Base-by-base conservation (phyloP, 1,140 invertebrate genomes). In the Brachionus sp. region DNA sequence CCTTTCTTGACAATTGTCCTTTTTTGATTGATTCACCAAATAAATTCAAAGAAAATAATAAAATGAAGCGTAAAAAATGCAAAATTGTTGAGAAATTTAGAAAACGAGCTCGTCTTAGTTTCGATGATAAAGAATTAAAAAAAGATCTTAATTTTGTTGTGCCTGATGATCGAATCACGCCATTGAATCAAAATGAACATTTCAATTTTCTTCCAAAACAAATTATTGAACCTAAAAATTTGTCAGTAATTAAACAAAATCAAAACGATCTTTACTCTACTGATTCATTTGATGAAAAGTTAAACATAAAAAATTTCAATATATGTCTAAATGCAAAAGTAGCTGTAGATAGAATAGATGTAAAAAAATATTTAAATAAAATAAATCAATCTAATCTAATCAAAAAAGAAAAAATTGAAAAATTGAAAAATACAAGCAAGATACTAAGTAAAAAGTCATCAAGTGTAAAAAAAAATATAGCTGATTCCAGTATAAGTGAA, bases 111-210 rank as follows among this genome's bases (percentile, higher is more conserved):
- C 16, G 37, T 42, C 37, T 19, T n/a, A 70, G 25, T 33, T 19
- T 3, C 3, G 9, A n/a, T 6, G 3, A 70, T 39, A 39, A 70
- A 70, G 66, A 70, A 19, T 9, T 23, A 19, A 37, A 39, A 70
- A 42, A 70, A 70, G 66, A 70, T 19, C 16, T 70, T 1, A 70
- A 70, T 19, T 70, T 70, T 70, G 2, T 70, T n/a, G 66, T 70
- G 19, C 66, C 66, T 5, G 66, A 70, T 33, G 35, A 70, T 70
- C 10, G 19, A 70, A 39, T 70, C n/a, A 37, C 9, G n/a, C 6
- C 7, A 16, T 44, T 70, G n/a, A 39, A 16, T 10, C 2, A 70
- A 39, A 70, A 70, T 33, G 66, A 70, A 39, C 33, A 70, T 19
- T 70, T 70, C 3, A 70, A 70, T 39, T 70, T 37, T 39, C 5